phyloP scores from a whole-genome alignment of 2,888 invertebrate genomes.

The Microctonus aethiopoides region DNA sequence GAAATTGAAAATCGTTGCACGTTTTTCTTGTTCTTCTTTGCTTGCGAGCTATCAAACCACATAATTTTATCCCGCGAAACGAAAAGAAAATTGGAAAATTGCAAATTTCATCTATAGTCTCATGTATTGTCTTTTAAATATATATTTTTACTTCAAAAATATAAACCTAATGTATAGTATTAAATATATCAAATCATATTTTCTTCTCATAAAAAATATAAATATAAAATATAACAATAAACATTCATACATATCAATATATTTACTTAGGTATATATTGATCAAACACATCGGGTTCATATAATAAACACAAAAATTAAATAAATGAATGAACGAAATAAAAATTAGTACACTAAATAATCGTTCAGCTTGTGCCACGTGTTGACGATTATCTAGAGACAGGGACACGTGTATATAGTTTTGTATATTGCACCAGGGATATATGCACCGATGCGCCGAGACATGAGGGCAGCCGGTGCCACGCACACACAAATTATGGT shows the following conservation, averaged over 20 bases:
- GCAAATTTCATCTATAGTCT: neutral
- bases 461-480: constrained; percentile 5
- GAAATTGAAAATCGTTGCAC: constrained; percentile 27
- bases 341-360: neutral
- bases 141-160: too few relatives aligned
- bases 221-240: too few relatives aligned
- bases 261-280: too few relatives aligned
- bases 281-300: too few relatives aligned
- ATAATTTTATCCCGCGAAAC: neutral
- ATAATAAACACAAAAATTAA: neutral
- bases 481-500: neutral
- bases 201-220: too few relatives aligned
- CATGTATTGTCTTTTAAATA: neutral
- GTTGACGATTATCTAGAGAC: constrained; percentile 18
- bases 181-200: too few relatives aligned
- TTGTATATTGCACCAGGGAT: constrained; percentile 13
- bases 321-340: neutral
- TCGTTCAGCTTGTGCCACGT: constrained; percentile 9
- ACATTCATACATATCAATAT: too few relatives aligned
- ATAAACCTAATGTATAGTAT: too few relatives aligned
- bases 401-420: constrained; percentile 24
- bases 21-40: neutral
- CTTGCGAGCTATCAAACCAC: neutral
- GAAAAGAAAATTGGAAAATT: constrained; percentile 1
- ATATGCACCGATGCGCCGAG: constrained; percentile 30